Percentiles rank a stretch among this genome's conserved stretches.
phyloP scores from a whole-genome alignment of 2,113 vertebrate species.

The Sporophila hypoxantha region DNA sequence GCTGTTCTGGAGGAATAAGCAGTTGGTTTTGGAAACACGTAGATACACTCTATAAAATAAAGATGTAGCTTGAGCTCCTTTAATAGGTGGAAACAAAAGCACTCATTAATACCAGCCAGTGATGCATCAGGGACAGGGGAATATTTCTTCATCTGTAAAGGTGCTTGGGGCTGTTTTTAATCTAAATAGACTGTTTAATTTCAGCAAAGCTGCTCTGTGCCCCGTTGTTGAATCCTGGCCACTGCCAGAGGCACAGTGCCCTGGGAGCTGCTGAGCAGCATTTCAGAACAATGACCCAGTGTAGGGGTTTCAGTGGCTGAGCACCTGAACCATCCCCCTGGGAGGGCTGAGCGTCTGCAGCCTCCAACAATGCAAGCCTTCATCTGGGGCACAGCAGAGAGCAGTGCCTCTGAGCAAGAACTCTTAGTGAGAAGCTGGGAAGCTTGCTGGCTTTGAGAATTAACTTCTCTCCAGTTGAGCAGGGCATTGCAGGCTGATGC shows the following conservation, averaged over 20 bases:
- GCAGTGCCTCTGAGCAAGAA: not conserved
- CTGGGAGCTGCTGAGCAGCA: not conserved
- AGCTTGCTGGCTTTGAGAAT: not conserved
- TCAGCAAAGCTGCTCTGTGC: not conserved
- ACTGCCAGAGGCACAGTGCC: not conserved
- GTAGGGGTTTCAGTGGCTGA: not conserved
- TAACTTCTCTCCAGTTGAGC: not conserved
- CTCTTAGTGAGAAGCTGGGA: not conserved
- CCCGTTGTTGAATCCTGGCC: not conserved
- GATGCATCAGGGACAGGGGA: constrained; percentile 5
- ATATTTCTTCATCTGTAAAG: constrained; percentile 30
- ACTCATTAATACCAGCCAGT: constrained; percentile 18
- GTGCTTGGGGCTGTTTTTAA: constrained; percentile 26
- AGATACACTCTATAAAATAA: not conserved
- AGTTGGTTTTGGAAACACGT: not conserved
- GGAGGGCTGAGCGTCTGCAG: not conserved
- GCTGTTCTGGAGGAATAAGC: constrained; percentile 9
- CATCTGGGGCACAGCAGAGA: not conserved
- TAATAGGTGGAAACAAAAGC: constrained; percentile 51
- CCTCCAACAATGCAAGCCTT: constrained; percentile 12
- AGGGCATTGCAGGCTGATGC: not conserved
- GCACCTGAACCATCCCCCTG: not conserved
- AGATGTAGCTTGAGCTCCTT: not conserved
- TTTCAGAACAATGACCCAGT: constrained; percentile 12
- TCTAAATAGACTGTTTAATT: constrained; percentile 29